These are phyloP conservation scores for Nerophis lumbriciformis DNA, from an alignment of 2,113 vertebrate species.

Conservation along the genomic window DNA sequence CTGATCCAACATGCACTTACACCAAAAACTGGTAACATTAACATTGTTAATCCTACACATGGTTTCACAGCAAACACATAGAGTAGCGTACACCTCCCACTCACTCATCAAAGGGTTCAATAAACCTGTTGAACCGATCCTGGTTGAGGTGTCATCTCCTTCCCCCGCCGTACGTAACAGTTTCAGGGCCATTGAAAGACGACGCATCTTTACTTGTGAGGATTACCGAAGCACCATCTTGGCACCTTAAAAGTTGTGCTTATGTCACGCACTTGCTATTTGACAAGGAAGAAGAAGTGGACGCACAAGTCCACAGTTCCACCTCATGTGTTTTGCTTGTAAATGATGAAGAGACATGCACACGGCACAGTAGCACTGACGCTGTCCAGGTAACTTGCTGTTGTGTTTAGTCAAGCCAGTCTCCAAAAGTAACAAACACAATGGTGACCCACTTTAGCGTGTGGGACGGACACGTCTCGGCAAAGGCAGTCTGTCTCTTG, in stretches of 20 bases:
- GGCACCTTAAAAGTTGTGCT: slow-evolving; percentile 60
- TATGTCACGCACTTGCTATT: slow-evolving; percentile 49
- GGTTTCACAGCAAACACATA: too few species aligned
- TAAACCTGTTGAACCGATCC: too few species aligned
- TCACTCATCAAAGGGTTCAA: too few species aligned
- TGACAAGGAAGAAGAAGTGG: slow-evolving; percentile 49
- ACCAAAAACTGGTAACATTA: too few species aligned
- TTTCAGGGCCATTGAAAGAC: too few species aligned
- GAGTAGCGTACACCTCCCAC: too few species aligned
- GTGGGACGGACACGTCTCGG: slow-evolving; percentile 23
- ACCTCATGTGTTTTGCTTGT: background rate
- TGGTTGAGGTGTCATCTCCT: too few species aligned
- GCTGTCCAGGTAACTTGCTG: background rate
- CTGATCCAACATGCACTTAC: too few species aligned
- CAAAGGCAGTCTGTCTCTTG: slow-evolving; percentile 13
- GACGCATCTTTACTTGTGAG: slow-evolving; percentile 28
- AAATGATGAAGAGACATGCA: background rate
- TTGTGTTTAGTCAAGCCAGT: slow-evolving; percentile 5
- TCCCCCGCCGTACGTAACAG: too few species aligned
- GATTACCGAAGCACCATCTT: slow-evolving; percentile 48
- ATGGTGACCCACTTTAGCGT: slow-evolving; percentile 59
- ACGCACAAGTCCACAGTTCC: background rate
- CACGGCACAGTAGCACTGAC: background rate
- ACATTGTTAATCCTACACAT: too few species aligned
- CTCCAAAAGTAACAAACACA: slow-evolving; percentile 29